Base-by-base conservation (phyloP, 2,797 vertebrate genomes). In the Periophthalmus magnuspinnatus region DNA sequence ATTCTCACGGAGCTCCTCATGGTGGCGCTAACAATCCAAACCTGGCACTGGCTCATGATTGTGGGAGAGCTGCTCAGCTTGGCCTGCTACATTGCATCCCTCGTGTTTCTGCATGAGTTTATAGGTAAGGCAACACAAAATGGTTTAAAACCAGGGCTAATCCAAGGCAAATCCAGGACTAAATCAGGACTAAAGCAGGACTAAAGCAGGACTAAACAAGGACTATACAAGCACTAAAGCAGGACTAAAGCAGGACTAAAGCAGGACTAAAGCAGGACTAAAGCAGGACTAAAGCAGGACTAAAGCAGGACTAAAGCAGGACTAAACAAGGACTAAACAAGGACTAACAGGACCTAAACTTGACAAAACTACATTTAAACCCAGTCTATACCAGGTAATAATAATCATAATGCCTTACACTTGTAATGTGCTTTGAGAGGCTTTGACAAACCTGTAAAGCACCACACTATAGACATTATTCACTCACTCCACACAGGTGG, bases 31-130 rank as follows among this genome's bases (percentile, higher is more conserved):
- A 99, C 98, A 0, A 95, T 99, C 50, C 98, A 99, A 92, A 98
- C 97, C 0, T 99, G 98, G 98, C 98, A 99, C 86, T 99, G 97
- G 97, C 96, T 99, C 63, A 99, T 99, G 97, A 97, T 99, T 0
- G 96, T 99, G 50, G 98, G 93, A 0, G 98, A 99, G 88, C 90
- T 99, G 65, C 96, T 98, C 77, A 99, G 97, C 77, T 86, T 99
- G 81, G 94, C 96, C 72, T 98, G 95, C 85, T 99, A 99, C 82
- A 88, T 99, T 9, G 97, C 97, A 48, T 99, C 98, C 1, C 94
- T 99, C 65, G 96, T 99, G 75, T 99, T 99, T 93, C 82, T 99
- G 74, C 97, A 97, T 6, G 96, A 98, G 77, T 97, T 98, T 67
- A 98, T 99, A 2, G 97, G 98, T 99, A 81, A 93, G 94, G 34